Conservation (phyloP, 2,888 invertebrate genomes). For the Leptinotarsa tumamoca region DNA sequence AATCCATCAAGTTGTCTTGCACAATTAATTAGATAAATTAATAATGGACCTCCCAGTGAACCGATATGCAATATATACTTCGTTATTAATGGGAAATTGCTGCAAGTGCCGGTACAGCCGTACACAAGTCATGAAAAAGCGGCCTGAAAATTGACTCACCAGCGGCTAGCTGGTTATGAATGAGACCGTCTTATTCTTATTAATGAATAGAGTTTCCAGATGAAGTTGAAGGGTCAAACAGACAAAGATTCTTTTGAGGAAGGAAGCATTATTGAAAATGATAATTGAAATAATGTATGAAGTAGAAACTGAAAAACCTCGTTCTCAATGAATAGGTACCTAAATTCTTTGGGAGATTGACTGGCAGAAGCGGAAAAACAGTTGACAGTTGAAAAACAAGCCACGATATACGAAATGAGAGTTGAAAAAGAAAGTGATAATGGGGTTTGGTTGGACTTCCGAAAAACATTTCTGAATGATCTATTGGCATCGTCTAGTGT, state of each 20-base stretch:
- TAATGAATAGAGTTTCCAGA: not conserved
- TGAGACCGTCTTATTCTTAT: not conserved
- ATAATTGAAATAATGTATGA: too few relatives aligned
- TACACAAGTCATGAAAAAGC: not conserved
- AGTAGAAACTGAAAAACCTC: too few relatives aligned
- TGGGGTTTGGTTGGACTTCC: too few relatives aligned
- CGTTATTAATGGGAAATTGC: slow-evolving; percentile 5
- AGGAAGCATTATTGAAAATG: too few relatives aligned
- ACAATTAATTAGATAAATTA: slow-evolving; percentile 18
- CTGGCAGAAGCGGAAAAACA: too few relatives aligned
- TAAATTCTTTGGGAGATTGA: too few relatives aligned
- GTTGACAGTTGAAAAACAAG: too few relatives aligned
- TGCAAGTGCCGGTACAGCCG: not conserved
- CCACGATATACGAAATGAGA: too few relatives aligned
- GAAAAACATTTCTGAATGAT: too few relatives aligned
- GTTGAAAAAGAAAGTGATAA: too few relatives aligned
- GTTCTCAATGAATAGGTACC: too few relatives aligned
- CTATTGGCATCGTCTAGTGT: too few relatives aligned
- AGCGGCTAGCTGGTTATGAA: not conserved
- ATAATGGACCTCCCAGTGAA: slow-evolving; percentile 5
- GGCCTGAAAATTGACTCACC: not conserved
- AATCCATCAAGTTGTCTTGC: slow-evolving; percentile 11
- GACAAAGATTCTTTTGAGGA: not conserved
- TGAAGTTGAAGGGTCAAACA: slow-evolving; percentile 2
- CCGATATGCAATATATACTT: not conserved